phyloP scores from a whole-genome alignment of 92 coral and sea anemone species.

The Siderastrea siderea region DNA sequence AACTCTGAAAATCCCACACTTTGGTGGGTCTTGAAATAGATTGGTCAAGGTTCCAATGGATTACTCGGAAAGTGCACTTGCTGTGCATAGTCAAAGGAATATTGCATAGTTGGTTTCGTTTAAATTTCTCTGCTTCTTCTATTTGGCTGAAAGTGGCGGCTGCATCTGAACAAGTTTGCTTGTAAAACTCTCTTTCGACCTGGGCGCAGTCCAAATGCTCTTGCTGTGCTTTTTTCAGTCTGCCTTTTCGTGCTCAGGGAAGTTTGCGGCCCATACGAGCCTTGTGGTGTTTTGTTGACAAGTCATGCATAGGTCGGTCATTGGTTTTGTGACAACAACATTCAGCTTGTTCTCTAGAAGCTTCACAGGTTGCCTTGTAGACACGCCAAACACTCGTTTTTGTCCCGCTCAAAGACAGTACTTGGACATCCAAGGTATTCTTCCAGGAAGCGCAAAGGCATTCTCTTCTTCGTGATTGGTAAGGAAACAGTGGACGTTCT shows the following conservation, averaged over 20 bases:
- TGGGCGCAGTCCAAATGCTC: not conserved
- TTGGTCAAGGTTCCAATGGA: slow-evolving; percentile 31
- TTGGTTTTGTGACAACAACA: slow-evolving; percentile 71
- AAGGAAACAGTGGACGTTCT: slow-evolving; percentile 23
- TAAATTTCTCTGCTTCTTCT: not conserved
- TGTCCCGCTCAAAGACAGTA: slow-evolving; percentile 16
- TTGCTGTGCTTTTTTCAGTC: slow-evolving; percentile 47
- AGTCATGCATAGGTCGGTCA: slow-evolving; percentile 67
- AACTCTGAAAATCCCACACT: slow-evolving; percentile 39
- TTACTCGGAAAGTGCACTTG: slow-evolving; percentile 32
- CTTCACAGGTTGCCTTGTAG: slow-evolving; percentile 39
- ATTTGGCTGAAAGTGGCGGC: not conserved
- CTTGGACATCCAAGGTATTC: slow-evolving; percentile 35
- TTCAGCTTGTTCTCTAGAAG: slow-evolving; percentile 41
- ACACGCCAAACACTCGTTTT: slow-evolving; percentile 45
- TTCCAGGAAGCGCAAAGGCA: slow-evolving; percentile 53
- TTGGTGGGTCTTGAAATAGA: slow-evolving; percentile 26
- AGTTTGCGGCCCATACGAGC: slow-evolving; percentile 61
- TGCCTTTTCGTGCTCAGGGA: slow-evolving; percentile 61
- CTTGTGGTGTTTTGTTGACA: slow-evolving; percentile 71
- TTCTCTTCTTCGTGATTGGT: slow-evolving; percentile 44
- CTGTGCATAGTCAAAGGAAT: slow-evolving; percentile 51
- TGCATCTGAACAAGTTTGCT: slow-evolving; percentile 34
- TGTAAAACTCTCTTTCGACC: slow-evolving; percentile 38
- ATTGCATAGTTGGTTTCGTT: slow-evolving; percentile 41